Conservation (phyloP, 2,888 invertebrate genomes). For the Volucella inflata region DNA sequence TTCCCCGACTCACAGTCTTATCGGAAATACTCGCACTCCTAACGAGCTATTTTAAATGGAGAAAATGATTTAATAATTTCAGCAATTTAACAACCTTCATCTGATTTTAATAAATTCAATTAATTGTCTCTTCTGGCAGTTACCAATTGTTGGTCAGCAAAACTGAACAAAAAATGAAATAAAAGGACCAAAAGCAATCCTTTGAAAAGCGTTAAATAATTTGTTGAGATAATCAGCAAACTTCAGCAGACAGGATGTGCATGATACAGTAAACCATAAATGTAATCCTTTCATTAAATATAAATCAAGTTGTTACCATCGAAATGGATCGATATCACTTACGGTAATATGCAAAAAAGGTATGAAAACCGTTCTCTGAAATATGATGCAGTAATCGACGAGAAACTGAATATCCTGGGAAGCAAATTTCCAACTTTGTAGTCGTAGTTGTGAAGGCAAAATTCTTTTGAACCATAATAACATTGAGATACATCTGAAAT, state of each 20-base stretch:
- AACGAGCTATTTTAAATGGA: too few species aligned
- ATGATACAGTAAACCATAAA: constrained; percentile 48
- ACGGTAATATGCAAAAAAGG: constrained; percentile 49
- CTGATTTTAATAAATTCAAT: constrained; percentile 16
- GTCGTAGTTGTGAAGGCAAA: neutral
- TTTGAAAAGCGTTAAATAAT: neutral
- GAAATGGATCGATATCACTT: constrained; percentile 56
- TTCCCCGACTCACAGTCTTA: too few species aligned
- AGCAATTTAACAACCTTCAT: neutral
- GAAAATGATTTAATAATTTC: neutral
- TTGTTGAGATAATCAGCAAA: constrained; percentile 8
- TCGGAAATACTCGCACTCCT: too few species aligned
- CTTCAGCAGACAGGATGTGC: constrained; percentile 22
- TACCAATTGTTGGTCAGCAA: constrained; percentile 3
- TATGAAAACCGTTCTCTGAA: constrained; percentile 25
- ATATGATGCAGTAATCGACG: constrained; percentile 32
- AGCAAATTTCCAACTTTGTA: neutral
- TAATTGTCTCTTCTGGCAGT: constrained; percentile 19
- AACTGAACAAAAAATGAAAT: neutral
- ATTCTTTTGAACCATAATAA: constrained; percentile 6
- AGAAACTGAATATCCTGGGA: neutral
- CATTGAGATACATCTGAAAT: too few species aligned
- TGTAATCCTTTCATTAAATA: constrained; percentile 66
- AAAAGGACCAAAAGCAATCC: neutral
- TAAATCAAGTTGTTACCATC: constrained; percentile 34